A percentile compares a stretch with the other conserved stretches of the same genome.
Evolutionary conservation across 2,113 vertebrate genomes (phyloP).

Genomic region (Pelecanus crispus): DNA sequence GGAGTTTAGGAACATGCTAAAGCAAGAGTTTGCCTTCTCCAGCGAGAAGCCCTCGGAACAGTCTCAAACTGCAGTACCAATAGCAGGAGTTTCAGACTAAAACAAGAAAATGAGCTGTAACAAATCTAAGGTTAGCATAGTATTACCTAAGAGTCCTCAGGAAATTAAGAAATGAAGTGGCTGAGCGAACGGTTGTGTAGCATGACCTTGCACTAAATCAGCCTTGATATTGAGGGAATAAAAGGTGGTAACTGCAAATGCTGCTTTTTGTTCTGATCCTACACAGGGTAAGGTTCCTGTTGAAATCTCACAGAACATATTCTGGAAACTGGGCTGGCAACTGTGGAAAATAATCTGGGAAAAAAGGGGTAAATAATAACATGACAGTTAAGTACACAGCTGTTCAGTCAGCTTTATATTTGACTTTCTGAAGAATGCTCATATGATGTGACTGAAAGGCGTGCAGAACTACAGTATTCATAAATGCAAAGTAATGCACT

Average conservation of each 20-base stretch:
- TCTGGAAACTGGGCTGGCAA: not conserved
- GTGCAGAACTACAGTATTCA: not conserved
- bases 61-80: not conserved
- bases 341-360: not conserved
- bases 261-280: not conserved
- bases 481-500: constrained; percentile 28
- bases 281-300: not conserved
- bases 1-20: rapidly evolving
- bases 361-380: not conserved
- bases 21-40: not conserved
- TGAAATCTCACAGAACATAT: not conserved
- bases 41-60: not conserved
- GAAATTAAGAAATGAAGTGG: not conserved
- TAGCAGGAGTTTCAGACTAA: not conserved
- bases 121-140: not conserved
- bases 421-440: not conserved
- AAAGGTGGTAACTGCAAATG: not conserved
- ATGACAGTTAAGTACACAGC: not conserved
- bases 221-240: not conserved
- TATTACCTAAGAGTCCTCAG: not conserved
- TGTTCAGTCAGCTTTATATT: constrained; percentile 26
- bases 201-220: constrained; percentile 1
- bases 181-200: not conserved
- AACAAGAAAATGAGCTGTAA: not conserved
- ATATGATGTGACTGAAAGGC: not conserved